Percentiles rank a stretch among this genome's conserved stretches.
Conservation (phyloP, 2,888 invertebrate species). For the Gibbula magus region DNA sequence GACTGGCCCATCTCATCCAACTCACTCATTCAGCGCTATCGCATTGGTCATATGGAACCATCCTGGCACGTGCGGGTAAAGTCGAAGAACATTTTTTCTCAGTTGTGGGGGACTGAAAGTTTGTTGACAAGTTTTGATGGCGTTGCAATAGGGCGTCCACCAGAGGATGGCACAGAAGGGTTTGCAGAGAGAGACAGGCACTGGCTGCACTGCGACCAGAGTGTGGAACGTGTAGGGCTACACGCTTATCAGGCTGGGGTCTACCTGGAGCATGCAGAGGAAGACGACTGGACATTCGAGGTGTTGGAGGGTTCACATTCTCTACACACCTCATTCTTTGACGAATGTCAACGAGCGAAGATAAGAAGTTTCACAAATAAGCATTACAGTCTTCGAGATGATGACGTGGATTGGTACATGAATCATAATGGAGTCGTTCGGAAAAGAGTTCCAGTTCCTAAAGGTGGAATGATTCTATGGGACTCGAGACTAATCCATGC, state of each 20-base stretch:
- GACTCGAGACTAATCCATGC: constrained; percentile 68
- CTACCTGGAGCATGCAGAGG: constrained; percentile 51
- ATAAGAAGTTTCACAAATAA: constrained; percentile 36
- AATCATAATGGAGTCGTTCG: constrained; percentile 47
- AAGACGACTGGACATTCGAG: constrained; percentile 54
- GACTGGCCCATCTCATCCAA: constrained; percentile 50
- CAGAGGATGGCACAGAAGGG: constrained; percentile 58
- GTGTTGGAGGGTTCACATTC: constrained; percentile 52
- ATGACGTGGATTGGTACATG: constrained; percentile 51
- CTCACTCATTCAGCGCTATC: constrained; percentile 63
- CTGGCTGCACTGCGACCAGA: constrained; percentile 68
- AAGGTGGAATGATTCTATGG: constrained; percentile 69
- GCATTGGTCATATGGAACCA: constrained; percentile 57
- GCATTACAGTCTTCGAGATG: constrained; percentile 43
- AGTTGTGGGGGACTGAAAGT: constrained; percentile 66
- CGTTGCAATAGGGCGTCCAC: constrained; percentile 67
- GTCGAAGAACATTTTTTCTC: constrained; percentile 60
- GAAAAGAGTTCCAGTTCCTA: constrained; percentile 60
- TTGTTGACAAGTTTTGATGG: constrained; percentile 65
- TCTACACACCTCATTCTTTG: constrained; percentile 39
- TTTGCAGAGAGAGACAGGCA: constrained; percentile 43
- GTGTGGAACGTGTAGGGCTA: constrained; percentile 55
- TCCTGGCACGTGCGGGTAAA: constrained; percentile 63
- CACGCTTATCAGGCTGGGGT: constrained; percentile 65
- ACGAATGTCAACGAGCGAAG: constrained; percentile 34